Base-by-base conservation (phyloP, 2,797 vertebrate species). In the Crenuchus spilurus region DNA sequence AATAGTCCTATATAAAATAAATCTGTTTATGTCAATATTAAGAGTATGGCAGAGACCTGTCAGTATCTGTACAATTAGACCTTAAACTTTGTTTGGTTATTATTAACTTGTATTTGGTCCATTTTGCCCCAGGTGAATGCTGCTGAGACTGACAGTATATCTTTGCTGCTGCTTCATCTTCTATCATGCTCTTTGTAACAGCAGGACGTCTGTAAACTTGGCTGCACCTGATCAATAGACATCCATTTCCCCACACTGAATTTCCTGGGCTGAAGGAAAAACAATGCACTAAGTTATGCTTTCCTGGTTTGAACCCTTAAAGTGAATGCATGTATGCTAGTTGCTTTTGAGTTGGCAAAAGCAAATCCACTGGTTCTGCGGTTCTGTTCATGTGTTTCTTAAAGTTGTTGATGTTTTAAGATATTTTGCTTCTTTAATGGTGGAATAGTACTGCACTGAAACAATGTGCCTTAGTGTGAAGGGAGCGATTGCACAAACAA, bases 401-500 rank as follows among this genome's bases (percentile, higher is more conserved):
- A 63, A 63, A 30, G 30, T 75, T 74, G 63, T 80, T 75, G 78
- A 76, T 57, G 72, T 74, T 51, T 75, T 71, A 73, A 30, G 63
- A 73, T 67, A 39, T 62, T 85, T 78, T 44, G 39, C 30, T 66
- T 64, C 63, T 79, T 84, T 80, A 84, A 77, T 63, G 65, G 67
- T 82, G 75, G 78, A 78, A 80, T 82, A 89, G 85, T 86, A 79
- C 88, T 88, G 90, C 85, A 88, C 87, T 87, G 88, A 92, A 91
- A 85, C 84, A 88, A 85, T 88, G 96, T 98, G 97, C 96, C 97
- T 99, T 98, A 97, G 88, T 92, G 92, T 92, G 80, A 90, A 89
- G 16, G 39, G 80, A 89, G 80, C 77, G 86, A 80, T 91, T 92
- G 91, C 89, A 93, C 89, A 52, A 67, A 76, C 60, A 74, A 60